phyloP scores from a whole-genome alignment of 1,140 invertebrate genomes.

The Heliconius nattereri region DNA sequence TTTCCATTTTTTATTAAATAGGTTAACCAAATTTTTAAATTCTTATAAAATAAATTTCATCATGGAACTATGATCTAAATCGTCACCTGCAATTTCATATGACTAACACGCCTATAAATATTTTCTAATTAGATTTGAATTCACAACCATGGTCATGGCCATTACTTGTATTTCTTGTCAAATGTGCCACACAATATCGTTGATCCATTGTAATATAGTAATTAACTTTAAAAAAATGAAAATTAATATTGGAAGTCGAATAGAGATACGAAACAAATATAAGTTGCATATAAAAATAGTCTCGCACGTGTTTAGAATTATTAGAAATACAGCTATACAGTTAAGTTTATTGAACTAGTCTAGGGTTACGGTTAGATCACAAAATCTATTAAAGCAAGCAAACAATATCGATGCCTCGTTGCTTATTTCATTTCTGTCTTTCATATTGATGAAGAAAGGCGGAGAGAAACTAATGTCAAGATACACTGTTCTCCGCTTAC shows the following conservation, averaged over 20 bases:
- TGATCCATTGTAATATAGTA: not conserved
- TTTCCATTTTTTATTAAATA: no score
- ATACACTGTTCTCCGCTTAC: no score
- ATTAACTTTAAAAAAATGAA: not conserved
- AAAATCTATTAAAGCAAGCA: not conserved
- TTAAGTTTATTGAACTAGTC: slow-evolving; percentile 23
- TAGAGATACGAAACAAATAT: not conserved
- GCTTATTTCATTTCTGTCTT: not conserved
- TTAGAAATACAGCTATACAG: slow-evolving; percentile 19
- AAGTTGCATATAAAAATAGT: slow-evolving; percentile 2
- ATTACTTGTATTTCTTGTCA: not conserved
- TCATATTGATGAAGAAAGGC: not conserved
- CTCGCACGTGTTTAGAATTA: slow-evolving; percentile 15
- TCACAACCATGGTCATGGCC: no score
- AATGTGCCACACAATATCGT: no score
- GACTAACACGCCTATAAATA: no score
- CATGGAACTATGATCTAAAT: no score
- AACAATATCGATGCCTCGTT: not conserved
- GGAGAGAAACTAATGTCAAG: no score
- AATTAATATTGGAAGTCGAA: not conserved
- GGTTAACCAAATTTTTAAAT: no score
- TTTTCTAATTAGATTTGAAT: no score
- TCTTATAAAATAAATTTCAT: no score
- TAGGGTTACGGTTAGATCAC: not conserved
- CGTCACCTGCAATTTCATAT: no score